phyloP scores from a whole-genome alignment of 2,888 invertebrate genomes.

The Lasioglossum marginatum region DNA sequence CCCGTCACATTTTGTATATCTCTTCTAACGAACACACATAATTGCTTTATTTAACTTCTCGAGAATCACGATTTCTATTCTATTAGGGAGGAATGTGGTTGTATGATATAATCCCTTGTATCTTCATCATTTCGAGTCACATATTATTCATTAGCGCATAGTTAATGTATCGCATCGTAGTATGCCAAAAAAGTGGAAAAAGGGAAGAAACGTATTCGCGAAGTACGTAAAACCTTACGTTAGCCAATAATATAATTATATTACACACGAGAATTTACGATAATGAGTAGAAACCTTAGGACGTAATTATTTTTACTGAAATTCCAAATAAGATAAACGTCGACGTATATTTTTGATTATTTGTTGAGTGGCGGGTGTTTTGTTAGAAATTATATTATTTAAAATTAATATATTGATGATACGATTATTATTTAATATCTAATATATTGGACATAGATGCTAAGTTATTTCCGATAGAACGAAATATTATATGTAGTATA shows the following conservation, averaged over 20 bases:
- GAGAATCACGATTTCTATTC: slow-evolving; percentile 57
- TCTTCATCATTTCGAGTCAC: slow-evolving; percentile 66
- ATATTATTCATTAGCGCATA: slow-evolving; percentile 67
- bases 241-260: slow-evolving; percentile 57
- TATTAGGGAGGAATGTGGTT: slow-evolving; percentile 54
- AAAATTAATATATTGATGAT: slow-evolving; percentile 84
- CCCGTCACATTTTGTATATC: slow-evolving; percentile 60
- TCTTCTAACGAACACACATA: slow-evolving; percentile 32
- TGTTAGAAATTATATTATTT: slow-evolving; percentile 84
- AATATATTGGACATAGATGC: slow-evolving; percentile 82
- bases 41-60: slow-evolving; percentile 46
- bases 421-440: slow-evolving; percentile 82
- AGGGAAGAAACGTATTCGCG: slow-evolving; percentile 56
- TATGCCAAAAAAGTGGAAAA: slow-evolving; percentile 65
- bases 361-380: slow-evolving; percentile 79
- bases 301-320: slow-evolving; percentile 66
- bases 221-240: slow-evolving; percentile 48
- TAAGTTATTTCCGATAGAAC: slow-evolving; percentile 80
- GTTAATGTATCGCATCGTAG: slow-evolving; percentile 67
- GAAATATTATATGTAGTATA: slow-evolving; percentile 61
- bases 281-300: slow-evolving; percentile 60
- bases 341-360: slow-evolving; percentile 78
- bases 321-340: slow-evolving; percentile 67
- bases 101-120: slow-evolving; percentile 61
- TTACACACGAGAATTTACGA: slow-evolving; percentile 64